These are phyloP conservation scores for Cotesia chilonis DNA, from an alignment of 1,140 invertebrate genomes.

Conservation along the genomic window DNA sequence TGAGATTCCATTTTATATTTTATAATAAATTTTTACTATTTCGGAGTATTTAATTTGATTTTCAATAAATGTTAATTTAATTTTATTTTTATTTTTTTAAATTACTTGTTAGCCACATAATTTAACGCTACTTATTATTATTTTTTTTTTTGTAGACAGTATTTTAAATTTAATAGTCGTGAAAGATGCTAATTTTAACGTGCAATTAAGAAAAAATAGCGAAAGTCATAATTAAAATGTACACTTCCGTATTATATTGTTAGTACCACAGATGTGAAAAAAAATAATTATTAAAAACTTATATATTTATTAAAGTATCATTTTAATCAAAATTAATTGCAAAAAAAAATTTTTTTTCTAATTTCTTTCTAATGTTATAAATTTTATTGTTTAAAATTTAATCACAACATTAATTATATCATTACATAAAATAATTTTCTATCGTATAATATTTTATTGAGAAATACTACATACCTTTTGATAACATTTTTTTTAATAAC, in stretches of 20 bases:
- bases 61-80: background rate
- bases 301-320: background rate
- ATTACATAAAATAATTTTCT: no score
- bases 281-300: background rate
- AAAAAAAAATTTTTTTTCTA: no score
- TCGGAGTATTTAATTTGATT: background rate
- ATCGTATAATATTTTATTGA: no score
- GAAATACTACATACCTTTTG: no score
- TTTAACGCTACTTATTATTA: background rate
- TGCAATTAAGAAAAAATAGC: conserved; percentile 7
- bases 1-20: background rate
- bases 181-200: conserved; percentile 1
- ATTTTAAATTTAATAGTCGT: conserved; percentile 12
- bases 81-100: background rate
- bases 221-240: conserved; percentile 22
- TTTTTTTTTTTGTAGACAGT: conserved; percentile 11
- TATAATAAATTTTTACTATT: background rate
- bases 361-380: no score
- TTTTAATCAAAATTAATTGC: no score
- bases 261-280: background rate
- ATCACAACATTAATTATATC: no score
- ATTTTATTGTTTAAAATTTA: no score
- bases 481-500: no score
- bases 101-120: background rate
- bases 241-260: background rate